A percentile compares a stretch with the other conserved stretches of the same genome.
phyloP scores from a whole-genome alignment of 1,140 invertebrate species.

The Marisa cornuarietis region DNA sequence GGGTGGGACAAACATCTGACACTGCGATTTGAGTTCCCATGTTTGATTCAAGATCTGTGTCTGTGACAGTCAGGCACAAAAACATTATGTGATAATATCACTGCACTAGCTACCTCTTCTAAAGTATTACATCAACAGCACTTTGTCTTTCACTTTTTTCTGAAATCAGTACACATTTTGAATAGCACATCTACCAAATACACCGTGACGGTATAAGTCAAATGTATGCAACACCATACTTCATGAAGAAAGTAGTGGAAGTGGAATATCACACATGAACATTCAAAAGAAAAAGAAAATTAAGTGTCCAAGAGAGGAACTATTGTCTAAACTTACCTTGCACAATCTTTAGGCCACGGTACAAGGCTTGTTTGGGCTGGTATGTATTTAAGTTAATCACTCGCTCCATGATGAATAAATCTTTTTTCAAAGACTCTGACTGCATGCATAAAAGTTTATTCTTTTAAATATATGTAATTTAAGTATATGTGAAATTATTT shows the following conservation, averaged over 20 bases:
- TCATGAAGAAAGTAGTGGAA: neutral
- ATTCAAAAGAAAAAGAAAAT: neutral
- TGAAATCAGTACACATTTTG: too few species aligned
- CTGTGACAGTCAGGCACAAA: slow-evolving; percentile 22
- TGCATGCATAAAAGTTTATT: slow-evolving; percentile 25
- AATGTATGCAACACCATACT: too few species aligned
- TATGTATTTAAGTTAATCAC: slow-evolving; percentile 65
- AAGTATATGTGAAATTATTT: too few species aligned
- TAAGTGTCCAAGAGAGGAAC: neutral
- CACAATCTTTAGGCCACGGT: slow-evolving; percentile 54
- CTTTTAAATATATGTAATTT: too few species aligned
- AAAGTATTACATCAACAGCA: neutral
- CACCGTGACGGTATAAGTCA: too few species aligned
- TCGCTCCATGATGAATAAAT: slow-evolving; percentile 64
- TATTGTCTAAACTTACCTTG: slow-evolving; percentile 41
- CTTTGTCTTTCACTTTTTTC: too few species aligned
- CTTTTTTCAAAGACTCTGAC: slow-evolving; percentile 54
- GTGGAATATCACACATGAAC: neutral
- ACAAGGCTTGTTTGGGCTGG: slow-evolving; percentile 62
- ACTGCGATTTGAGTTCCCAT: slow-evolving; percentile 35
- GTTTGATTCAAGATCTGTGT: slow-evolving; percentile 32
- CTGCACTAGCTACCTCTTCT: neutral
- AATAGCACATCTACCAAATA: neutral
- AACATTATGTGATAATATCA: neutral
- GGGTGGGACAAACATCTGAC: slow-evolving; percentile 55